Percentiles rank a stretch among this genome's conserved stretches.
These are phyloP conservation scores for Sympetrum striolatum DNA, from an alignment of 2,888 invertebrate genomes.

Conservation along the genomic window DNA sequence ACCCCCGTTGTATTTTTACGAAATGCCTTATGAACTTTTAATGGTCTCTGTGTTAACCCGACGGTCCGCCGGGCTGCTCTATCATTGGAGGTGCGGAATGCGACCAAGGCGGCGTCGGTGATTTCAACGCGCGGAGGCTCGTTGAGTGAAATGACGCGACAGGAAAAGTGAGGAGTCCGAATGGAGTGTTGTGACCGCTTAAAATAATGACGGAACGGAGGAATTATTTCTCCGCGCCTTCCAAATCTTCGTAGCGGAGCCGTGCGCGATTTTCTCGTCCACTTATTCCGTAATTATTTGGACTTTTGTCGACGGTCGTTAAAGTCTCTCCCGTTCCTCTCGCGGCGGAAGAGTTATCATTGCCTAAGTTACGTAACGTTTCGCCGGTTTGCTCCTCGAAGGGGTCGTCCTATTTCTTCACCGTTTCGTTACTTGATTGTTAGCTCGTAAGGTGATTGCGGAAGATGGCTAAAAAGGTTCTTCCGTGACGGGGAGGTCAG, in stretches of 20 bases:
- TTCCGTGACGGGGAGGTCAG: background rate
- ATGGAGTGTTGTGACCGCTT: slow-evolving; percentile 1
- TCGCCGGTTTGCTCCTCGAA: background rate
- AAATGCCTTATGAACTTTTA: slow-evolving; percentile 23
- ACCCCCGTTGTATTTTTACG: slow-evolving; percentile 8
- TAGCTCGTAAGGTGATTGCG: background rate
- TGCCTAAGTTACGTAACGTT: background rate
- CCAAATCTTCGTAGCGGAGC: background rate
- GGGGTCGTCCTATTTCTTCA: background rate
- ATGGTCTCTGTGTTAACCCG: background rate
- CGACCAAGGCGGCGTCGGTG: background rate
- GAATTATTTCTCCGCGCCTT: background rate
- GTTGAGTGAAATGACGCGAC: slow-evolving; percentile 12
- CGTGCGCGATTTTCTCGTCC: background rate
- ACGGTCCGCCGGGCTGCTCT: background rate
- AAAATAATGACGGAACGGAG: background rate
- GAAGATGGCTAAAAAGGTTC: background rate
- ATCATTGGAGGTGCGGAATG: background rate
- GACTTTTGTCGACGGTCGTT: background rate
- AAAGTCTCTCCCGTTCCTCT: background rate
- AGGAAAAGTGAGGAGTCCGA: background rate
- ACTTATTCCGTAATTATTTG: background rate
- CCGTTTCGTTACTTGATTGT: background rate
- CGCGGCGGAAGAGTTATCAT: background rate
- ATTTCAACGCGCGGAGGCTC: background rate